Evolutionary conservation across 2,888 invertebrate species (phyloP).

Genomic region (Druceiella hillmani): DNA sequence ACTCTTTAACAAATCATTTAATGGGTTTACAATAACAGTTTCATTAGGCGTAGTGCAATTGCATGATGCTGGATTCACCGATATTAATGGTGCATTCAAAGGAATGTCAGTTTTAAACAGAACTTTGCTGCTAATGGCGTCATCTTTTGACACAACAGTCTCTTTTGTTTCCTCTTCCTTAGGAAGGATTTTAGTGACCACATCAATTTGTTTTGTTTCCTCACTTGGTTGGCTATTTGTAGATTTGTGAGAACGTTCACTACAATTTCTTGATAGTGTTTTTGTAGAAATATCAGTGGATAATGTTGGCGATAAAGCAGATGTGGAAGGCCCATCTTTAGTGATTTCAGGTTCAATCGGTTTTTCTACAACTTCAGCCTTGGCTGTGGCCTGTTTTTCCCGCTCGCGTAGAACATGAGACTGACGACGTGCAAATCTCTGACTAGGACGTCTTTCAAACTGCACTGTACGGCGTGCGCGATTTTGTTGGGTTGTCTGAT

Average conservation of each 20-base stretch:
- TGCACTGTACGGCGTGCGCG: constrained; percentile 89
- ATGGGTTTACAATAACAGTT: constrained; percentile 43
- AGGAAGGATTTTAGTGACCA: constrained; percentile 28
- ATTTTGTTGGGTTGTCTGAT: constrained; percentile 90
- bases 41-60: constrained; percentile 37
- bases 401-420: constrained; percentile 81
- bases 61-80: constrained; percentile 41
- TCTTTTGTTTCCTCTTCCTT: constrained; percentile 28
- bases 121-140: constrained; percentile 45
- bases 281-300: constrained; percentile 31
- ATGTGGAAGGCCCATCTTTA: constrained; percentile 31
- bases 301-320: constrained; percentile 29
- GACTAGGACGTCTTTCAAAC: constrained; percentile 94
- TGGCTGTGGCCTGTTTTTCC: constrained; percentile 52
- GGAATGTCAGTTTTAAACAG: constrained; percentile 43
- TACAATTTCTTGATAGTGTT: constrained; percentile 48
- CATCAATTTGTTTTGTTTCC: constrained; percentile 32
- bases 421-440: constrained; percentile 90
- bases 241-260: constrained; percentile 51
- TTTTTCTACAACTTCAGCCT: constrained; percentile 32
- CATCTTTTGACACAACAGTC: constrained; percentile 43
- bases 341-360: constrained; percentile 32
- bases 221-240: constrained; percentile 30
- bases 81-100: no score
- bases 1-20: constrained; percentile 48